A percentile compares a stretch with the other conserved stretches of the same genome.
phyloP scores from a whole-genome alignment of 2,888 invertebrate species.

The Caradrina kadenii region DNA sequence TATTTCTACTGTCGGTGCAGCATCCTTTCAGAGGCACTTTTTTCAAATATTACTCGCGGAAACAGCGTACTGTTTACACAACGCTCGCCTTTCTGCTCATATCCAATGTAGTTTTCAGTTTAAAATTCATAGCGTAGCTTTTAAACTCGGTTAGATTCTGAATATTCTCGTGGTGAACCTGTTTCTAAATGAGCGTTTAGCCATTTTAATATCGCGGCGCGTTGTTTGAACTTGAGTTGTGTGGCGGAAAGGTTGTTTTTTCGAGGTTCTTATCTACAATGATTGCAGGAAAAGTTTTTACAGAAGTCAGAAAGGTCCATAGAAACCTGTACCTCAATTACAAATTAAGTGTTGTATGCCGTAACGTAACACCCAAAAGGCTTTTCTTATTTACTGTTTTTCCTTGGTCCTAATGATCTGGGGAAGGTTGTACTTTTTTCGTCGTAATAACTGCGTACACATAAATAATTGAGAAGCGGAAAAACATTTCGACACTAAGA shows the following conservation, averaged over 20 bases:
- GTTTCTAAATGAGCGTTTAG: constrained; percentile 80
- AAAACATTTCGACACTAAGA: constrained; percentile 59
- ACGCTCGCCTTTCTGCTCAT: constrained; percentile 82
- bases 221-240: constrained; percentile 49
- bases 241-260: constrained; percentile 15
- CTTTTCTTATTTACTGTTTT: constrained; percentile 71
- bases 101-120: constrained; percentile 85
- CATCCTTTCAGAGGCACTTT: constrained; percentile 77
- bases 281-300: constrained; percentile 29
- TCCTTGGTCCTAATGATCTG: constrained; percentile 71
- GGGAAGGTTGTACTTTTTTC: constrained; percentile 69
- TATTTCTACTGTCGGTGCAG: constrained; percentile 72
- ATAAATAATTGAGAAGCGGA: constrained; percentile 66
- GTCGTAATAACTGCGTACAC: constrained; percentile 67
- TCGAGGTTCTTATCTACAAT: constrained; percentile 46
- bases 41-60: constrained; percentile 81
- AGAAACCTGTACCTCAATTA: constrained; percentile 66
- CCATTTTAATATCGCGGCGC: constrained; percentile 69
- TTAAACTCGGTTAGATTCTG: constrained; percentile 83
- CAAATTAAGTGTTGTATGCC: constrained; percentile 66
- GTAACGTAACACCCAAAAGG: constrained; percentile 66
- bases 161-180: constrained; percentile 73
- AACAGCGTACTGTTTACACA: constrained; percentile 80
- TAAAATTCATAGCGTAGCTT: constrained; percentile 86
- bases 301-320: constrained; percentile 52